Conservation (phyloP, 1,140 invertebrate genomes). For the Danaus plexippus region DNA sequence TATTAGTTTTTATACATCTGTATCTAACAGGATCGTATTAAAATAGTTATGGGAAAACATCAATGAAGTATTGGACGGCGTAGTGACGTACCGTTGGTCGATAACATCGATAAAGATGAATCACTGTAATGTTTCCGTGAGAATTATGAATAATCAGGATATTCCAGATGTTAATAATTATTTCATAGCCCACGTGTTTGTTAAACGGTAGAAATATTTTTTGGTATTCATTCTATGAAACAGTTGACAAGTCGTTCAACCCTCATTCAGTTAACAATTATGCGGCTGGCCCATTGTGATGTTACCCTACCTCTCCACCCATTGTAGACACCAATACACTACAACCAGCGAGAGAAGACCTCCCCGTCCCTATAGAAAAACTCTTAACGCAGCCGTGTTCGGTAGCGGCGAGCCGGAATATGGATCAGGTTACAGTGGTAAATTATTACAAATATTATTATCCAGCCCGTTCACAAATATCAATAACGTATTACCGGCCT, state of each 20-base stretch:
- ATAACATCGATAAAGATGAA: too few species aligned
- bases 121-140: too few species aligned
- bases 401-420: constrained; percentile 19
- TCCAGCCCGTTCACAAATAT: constrained; percentile 69
- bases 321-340: constrained; percentile 59
- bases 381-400: constrained; percentile 21
- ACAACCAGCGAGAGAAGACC: constrained; percentile 37
- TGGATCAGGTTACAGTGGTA: constrained; percentile 40
- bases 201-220: constrained; percentile 14
- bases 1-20: too few species aligned
- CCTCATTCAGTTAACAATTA: constrained; percentile 69
- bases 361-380: constrained; percentile 29
- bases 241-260: constrained; percentile 65
- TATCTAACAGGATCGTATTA: too few species aligned
- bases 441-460: constrained; percentile 68
- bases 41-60: neutral
- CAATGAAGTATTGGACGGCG: constrained; percentile 6
- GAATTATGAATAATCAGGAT: too few species aligned
- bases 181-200: neutral
- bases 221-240: constrained; percentile 47
- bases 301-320: constrained; percentile 61
- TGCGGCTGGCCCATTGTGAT: constrained; percentile 63
- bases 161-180: too few species aligned
- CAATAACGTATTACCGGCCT: constrained; percentile 67
- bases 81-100: constrained; percentile 9